phyloP scores from a whole-genome alignment of 2,113 vertebrate species.

The Formicarius rufipectus region DNA sequence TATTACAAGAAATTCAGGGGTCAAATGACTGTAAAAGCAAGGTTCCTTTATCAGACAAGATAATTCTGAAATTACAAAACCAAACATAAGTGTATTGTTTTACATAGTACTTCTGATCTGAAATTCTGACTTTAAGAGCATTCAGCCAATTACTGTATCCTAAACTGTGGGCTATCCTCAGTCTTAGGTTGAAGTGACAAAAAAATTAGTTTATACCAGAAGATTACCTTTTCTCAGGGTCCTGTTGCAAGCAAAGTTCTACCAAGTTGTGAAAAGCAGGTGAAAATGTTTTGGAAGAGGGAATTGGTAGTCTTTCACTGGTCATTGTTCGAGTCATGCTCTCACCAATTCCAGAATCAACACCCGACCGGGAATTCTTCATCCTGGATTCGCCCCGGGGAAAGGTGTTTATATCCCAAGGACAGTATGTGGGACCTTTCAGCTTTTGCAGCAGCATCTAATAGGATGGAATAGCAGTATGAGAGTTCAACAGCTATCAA shows the following conservation, averaged over 20 bases:
- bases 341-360: conserved; percentile 95
- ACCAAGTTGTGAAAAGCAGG: conserved; percentile 90
- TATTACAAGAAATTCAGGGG: not conserved
- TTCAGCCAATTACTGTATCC: not conserved
- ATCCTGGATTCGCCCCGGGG: conserved; percentile 84
- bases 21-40: not conserved
- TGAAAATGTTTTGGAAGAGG: conserved; percentile 89
- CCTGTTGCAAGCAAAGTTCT: conserved; percentile 92
- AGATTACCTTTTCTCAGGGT: conserved; percentile 86
- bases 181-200: not conserved
- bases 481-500: not conserved
- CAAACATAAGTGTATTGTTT: not conserved
- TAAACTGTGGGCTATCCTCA: not conserved
- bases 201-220: not conserved
- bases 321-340: conserved; percentile 85
- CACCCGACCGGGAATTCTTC: conserved; percentile 89
- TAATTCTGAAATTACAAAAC: not conserved
- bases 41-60: not conserved
- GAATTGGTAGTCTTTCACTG: conserved; percentile 85
- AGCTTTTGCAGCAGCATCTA: conserved; percentile 98
- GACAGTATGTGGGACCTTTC: conserved; percentile 86
- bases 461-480: not conserved
- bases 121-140: not conserved
- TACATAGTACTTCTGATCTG: not conserved
- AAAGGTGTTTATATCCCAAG: conserved; percentile 82